phyloP scores from a whole-genome alignment of 1,140 invertebrate species.

The Halyomorpha halys region DNA sequence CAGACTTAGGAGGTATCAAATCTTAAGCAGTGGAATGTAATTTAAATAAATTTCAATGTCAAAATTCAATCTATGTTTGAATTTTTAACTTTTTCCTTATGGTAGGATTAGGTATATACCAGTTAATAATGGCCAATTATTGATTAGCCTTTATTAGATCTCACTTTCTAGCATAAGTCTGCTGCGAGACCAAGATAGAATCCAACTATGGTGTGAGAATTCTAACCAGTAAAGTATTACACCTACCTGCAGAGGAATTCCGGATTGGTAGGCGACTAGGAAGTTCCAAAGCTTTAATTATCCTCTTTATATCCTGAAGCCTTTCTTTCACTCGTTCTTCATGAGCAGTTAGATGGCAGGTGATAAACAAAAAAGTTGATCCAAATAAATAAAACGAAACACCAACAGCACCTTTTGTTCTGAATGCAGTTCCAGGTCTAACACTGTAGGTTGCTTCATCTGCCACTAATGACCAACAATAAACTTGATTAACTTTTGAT shows the following conservation, averaged over 20 bases:
- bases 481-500: constrained; percentile 8
- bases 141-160: no score
- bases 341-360: constrained; percentile 84
- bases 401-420: constrained; percentile 86
- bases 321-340: constrained; percentile 78
- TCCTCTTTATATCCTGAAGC: constrained; percentile 75
- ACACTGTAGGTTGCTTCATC: constrained; percentile 78
- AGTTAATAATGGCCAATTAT: no score
- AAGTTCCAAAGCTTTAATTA: constrained; percentile 71
- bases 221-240: no score
- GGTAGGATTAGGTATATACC: no score
- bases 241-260: constrained; percentile 58
- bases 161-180: no score
- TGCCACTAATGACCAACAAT: constrained; percentile 44
- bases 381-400: constrained; percentile 84
- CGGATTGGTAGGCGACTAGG: constrained; percentile 67
- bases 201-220: no score
- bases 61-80: no score
- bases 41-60: no score
- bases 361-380: constrained; percentile 86
- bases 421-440: constrained; percentile 73
- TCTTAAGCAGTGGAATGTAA: no score
- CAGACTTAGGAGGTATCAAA: no score
- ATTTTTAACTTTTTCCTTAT: no score
- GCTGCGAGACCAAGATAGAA: no score